phyloP scores from a whole-genome alignment of 2,797 vertebrate genomes.

The Allobates femoralis region DNA sequence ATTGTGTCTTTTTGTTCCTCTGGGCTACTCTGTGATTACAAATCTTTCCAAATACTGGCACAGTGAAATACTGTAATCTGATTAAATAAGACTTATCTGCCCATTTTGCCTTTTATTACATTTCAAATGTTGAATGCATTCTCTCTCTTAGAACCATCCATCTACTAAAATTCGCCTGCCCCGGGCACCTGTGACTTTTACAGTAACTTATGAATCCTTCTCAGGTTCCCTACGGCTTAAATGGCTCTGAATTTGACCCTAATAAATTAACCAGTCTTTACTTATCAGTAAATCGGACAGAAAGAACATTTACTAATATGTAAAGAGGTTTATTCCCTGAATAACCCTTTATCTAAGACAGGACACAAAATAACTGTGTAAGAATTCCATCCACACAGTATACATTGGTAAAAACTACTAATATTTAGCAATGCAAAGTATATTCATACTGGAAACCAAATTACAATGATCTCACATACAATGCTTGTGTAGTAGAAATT shows the following conservation, averaged over 20 bases:
- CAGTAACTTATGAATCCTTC: conserved; percentile 63
- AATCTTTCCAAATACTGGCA: conserved; percentile 67
- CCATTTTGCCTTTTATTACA: conserved; percentile 68
- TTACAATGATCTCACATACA: neutral
- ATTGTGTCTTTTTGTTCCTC: conserved; percentile 62
- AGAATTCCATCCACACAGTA: neutral
- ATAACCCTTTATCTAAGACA: neutral
- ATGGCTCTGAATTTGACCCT: conserved; percentile 59
- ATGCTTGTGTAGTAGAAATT: neutral
- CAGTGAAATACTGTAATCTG: conserved; percentile 65
- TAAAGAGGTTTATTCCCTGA: conserved; percentile 28
- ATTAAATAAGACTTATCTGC: conserved; percentile 69
- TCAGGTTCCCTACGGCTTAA: conserved; percentile 60
- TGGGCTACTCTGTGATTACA: conserved; percentile 60
- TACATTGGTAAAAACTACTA: no score
- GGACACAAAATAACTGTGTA: neutral
- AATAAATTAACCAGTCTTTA: conserved; percentile 32
- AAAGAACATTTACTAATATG: conserved; percentile 40
- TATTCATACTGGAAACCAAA: neutral
- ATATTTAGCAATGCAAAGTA: neutral
- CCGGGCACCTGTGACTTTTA: conserved; percentile 48
- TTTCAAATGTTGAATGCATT: conserved; percentile 66
- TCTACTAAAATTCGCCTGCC: conserved; percentile 52
- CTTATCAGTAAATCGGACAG: conserved; percentile 45
- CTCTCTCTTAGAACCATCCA: conserved; percentile 58